Evolutionary conservation across 2,888 invertebrate genomes (phyloP).

Genomic region (Uropetala carovei): DNA sequence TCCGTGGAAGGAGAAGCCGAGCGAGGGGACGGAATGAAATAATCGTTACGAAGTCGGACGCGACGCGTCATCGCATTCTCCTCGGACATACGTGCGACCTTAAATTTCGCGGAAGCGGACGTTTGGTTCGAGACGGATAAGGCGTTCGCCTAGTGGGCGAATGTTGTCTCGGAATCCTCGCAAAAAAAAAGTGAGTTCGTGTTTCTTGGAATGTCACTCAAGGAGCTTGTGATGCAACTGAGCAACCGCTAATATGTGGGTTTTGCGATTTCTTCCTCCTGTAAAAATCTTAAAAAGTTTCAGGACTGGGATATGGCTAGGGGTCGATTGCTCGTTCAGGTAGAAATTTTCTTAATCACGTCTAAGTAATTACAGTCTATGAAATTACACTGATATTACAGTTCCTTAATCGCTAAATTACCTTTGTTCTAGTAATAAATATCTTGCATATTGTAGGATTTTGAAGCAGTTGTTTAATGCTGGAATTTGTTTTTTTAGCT

Average conservation of each 20-base stretch:
- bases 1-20: neutral
- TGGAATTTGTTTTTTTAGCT: no score
- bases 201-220: constrained; percentile 40
- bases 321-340: neutral
- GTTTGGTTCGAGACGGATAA: neutral
- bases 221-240: neutral
- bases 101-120: constrained; percentile 36
- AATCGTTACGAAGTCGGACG: neutral
- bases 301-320: neutral
- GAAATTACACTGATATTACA: no score
- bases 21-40: neutral
- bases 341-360: neutral
- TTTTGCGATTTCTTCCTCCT: neutral
- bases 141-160: neutral
- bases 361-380: neutral
- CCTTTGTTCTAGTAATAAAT: no score
- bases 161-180: neutral
- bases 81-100: constrained; percentile 12
- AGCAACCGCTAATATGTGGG: neutral
- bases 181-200: neutral
- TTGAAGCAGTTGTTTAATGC: no score
- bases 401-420: no score
- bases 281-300: neutral
- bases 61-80: constrained; percentile 36
- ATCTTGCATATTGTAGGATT: no score